Evolutionary conservation across 2,797 vertebrate species (phyloP), one percentile per base, ranked within the genome.

Genomic region (Scomberomorus guttatus): DNA sequence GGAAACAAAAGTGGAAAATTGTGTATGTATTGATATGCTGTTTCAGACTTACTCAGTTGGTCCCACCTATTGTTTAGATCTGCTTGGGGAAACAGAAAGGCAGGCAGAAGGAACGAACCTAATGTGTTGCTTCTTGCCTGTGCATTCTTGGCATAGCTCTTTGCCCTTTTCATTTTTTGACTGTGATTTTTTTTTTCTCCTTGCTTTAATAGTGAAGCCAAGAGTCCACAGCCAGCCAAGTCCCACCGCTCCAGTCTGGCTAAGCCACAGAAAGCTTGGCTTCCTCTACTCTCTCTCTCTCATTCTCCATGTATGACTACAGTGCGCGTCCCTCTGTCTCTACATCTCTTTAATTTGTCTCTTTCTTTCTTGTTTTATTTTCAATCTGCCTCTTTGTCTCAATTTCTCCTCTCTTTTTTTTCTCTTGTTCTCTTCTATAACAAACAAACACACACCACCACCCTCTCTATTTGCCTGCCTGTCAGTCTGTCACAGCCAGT

Each of bases 71-170:
- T 94, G 90, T 93, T 93, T 84, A 75, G 84, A 87, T 85, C 62
- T 84, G 87, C 84, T 86, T 79, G 61, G 71, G 77, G 84, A 90
- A 93, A 92, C 83, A 89, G 89, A 86, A 52, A 90, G 75, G 81
- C 87, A 87, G 84, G 89, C 89, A 92, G 91, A 90, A 90, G 91
- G 87, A 92, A 91, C 88, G 84, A 90, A 87, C 81, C 89, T 91
- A 93, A 95, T 95, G 92, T 95, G 94, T 95, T 94, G 91, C 88
- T 94, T 95, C 93, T 95, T 95, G 94, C 92, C 93, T 94, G 91
- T 91, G 89, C 92, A 95, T 95, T 95, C 94, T 95, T 95, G 95
- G 93, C 93, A 95, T 95, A 95, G 92, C 92, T 94, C 89, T 92
- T 94, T 90, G 89, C 89, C 91, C 91, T 93, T 91, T 93, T 94